Base-by-base conservation (phyloP, 2,113 vertebrate genomes). In the Caloenas nicobarica region DNA sequence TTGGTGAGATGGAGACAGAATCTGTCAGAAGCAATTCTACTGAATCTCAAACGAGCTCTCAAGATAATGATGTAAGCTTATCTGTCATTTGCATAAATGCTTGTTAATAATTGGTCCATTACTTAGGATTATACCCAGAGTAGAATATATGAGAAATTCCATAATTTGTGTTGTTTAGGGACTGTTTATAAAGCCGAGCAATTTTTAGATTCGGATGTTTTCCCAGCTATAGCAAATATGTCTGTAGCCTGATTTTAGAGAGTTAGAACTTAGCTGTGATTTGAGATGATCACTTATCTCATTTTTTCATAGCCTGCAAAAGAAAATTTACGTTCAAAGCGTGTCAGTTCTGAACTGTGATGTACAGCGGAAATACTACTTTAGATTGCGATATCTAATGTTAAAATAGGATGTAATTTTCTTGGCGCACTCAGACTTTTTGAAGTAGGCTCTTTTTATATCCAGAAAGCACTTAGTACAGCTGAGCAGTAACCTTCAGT, bases 1-100 rank as follows among this genome's bases (percentile, higher is more conserved):
- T 99, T 8, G 98, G 98, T 33, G 99, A 99, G 46, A 99, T 99
- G 99, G 99, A 99, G 96, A 98, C 98, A 3, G 98, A 99, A 65
- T 98, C 98, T 38, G 96, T 98, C 5, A 98, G 97, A 64, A 98
- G 98, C 73, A 96, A 94, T 79, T 96, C 98, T 57, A 90, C 97
- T 3, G 98, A 98, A 70, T 96, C 97, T 61, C 98, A 96, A 54
- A 86, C 72, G 0, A 97, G 96, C 81, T 97, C 95, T 58, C 98
- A 97, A 66, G 97, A 97, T 22, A 96, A 95, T 54, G 91, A 92
- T n/a, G 98, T 97, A 82, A 97, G 97, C 77, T 44, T 71, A 64
- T n/a, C 46, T 81, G 29, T 70, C 12, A 38, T 42, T 73, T 86
- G 28, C 34, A 29, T 61, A 56, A 78, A 16, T 89, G n/a, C 11